Conservation (phyloP, 2,113 vertebrate species). For the Thymallus thymallus region DNA sequence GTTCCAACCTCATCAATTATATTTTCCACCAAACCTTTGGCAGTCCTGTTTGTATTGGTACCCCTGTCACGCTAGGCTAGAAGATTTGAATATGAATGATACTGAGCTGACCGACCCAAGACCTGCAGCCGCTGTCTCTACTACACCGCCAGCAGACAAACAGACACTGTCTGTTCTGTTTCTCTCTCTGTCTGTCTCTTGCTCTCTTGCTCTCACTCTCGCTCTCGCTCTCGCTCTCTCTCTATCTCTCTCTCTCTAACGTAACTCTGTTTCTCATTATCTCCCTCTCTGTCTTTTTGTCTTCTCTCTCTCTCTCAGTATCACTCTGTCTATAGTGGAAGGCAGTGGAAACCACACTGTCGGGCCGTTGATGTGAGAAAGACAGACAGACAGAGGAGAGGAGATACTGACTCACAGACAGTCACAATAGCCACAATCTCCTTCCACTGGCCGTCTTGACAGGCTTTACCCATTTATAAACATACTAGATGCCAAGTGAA, state of each 20-base stretch:
- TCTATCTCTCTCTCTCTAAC: no score
- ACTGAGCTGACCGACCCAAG: conserved; percentile 7
- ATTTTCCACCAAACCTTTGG: no score
- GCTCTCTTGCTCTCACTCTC: conserved; percentile 9
- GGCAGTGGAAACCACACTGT: conserved; percentile 70
- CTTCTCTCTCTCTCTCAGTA: background rate
- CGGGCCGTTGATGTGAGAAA: conserved; percentile 35
- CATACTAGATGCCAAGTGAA: no score
- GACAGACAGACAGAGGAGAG: conserved; percentile 10
- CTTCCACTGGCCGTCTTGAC: no score
- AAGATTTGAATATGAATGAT: conserved; percentile 31
- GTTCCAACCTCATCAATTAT: no score
- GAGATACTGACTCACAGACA: conserved; percentile 35
- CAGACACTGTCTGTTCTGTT: conserved; percentile 26
- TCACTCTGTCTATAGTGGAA: conserved; percentile 23
- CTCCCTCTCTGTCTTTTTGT: no score
- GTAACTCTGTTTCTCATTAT: no score
- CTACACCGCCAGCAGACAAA: conserved; percentile 49
- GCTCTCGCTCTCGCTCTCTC: background rate
- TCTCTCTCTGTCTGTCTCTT: conserved; percentile 18
- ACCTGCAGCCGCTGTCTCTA: conserved; percentile 29
- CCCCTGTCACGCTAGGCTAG: conserved; percentile 23
- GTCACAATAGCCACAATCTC: background rate
- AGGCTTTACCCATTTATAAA: no score
- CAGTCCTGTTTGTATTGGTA: background rate